A percentile compares a stretch with the other conserved stretches of the same genome.
Conservation (phyloP, 2,113 vertebrate genomes). For the Lophura nycthemera region DNA sequence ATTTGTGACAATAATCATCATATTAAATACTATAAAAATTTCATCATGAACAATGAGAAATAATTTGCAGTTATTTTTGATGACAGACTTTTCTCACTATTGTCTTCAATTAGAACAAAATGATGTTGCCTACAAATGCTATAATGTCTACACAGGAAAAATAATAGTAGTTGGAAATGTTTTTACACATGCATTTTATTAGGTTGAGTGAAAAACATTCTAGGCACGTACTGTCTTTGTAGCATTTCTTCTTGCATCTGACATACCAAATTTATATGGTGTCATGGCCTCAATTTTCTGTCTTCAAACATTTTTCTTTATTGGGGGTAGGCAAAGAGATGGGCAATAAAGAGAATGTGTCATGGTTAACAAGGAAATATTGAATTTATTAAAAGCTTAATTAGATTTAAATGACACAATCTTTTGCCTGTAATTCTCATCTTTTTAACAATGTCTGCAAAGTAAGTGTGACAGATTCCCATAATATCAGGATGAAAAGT, state of each 20-base stretch:
- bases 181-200: neutral
- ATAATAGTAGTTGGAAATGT: neutral
- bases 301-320: slow-evolving; percentile 46
- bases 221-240: neutral
- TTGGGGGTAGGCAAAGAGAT: slow-evolving; percentile 1
- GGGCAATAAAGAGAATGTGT: slow-evolving; percentile 8
- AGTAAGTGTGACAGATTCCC: neutral
- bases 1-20: neutral
- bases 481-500: neutral
- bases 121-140: neutral
- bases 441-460: neutral
- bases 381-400: slow-evolving; percentile 49
- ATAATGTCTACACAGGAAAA: neutral
- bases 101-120: neutral
- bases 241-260: neutral
- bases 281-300: slow-evolving; percentile 53
- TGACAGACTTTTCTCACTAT: neutral
- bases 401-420: slow-evolving; percentile 44
- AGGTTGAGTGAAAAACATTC: neutral
- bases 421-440: slow-evolving; percentile 18
- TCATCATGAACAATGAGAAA: neutral
- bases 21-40: neutral
- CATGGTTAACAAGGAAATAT: slow-evolving; percentile 13
- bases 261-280: slow-evolving; percentile 27
- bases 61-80: neutral